phyloP scores from a whole-genome alignment of 1,140 invertebrate species.

The Eubasilissa regina region DNA sequence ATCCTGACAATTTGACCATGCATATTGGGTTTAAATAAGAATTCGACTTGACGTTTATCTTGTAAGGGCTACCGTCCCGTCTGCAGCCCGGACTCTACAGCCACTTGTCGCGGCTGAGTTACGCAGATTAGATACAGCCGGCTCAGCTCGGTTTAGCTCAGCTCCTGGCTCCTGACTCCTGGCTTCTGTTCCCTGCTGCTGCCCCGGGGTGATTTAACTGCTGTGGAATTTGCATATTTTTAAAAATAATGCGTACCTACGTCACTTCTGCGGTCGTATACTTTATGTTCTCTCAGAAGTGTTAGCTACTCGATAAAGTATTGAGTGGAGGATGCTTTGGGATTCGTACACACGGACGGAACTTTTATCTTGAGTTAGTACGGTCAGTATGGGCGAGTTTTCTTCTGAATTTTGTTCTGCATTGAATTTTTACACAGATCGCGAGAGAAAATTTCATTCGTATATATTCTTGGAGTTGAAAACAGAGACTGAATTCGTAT shows the following conservation, averaged over 20 bases:
- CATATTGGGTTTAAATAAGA: not conserved
- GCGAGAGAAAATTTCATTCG: not conserved
- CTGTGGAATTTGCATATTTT: conserved; percentile 36
- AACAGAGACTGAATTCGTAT: too few species aligned
- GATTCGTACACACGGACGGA: too few species aligned
- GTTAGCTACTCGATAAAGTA: conserved; percentile 3
- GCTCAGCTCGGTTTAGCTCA: too few species aligned
- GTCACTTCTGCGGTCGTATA: not conserved
- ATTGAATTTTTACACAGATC: not conserved
- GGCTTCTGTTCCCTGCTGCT: conserved; percentile 36
- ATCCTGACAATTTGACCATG: conserved; percentile 3
- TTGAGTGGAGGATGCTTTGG: not conserved
- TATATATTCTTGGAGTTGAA: too few species aligned
- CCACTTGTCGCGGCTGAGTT: conserved; percentile 54
- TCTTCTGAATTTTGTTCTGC: not conserved
- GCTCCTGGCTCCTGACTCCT: conserved; percentile 24
- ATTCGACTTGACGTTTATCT: not conserved
- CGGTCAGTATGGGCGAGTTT: too few species aligned
- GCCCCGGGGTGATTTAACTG: conserved; percentile 36
- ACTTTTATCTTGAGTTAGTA: too few species aligned
- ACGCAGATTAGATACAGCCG: conserved; percentile 56
- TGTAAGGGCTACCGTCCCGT: not conserved
- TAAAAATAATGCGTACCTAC: conserved; percentile 24
- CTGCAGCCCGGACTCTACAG: conserved; percentile 2
- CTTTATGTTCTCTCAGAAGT: conserved; percentile 17